These are phyloP conservation scores for Troglohyphantes excavatus DNA, from an alignment of 2,888 invertebrate genomes.

Conservation along the genomic window DNA sequence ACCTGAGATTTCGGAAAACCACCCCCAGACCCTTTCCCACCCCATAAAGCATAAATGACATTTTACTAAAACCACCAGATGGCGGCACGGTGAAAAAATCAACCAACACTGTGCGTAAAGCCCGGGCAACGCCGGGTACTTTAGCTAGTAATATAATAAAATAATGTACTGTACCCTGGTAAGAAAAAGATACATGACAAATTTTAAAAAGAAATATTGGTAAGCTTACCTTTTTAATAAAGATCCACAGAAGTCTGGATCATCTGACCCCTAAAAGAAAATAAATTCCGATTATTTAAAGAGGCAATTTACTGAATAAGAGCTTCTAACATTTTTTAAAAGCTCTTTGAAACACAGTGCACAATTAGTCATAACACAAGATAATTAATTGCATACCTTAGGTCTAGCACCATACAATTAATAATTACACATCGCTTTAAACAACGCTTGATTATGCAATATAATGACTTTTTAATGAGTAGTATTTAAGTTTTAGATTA, in stretches of 20 bases:
- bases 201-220: neutral
- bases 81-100: too few species aligned
- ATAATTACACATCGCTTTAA: constrained; percentile 18
- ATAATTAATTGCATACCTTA: constrained; percentile 39
- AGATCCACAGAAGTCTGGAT: neutral
- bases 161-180: too few species aligned
- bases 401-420: constrained; percentile 17
- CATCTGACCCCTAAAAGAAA: neutral
- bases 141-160: too few species aligned
- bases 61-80: too few species aligned
- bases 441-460: constrained; percentile 6
- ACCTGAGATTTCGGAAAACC: too few species aligned
- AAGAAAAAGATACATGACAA: too few species aligned
- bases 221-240: neutral
- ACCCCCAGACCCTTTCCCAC: too few species aligned
- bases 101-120: too few species aligned
- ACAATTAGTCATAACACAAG: constrained; percentile 35
- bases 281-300: neutral
- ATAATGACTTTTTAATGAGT: constrained; percentile 46
- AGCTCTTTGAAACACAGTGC: neutral
- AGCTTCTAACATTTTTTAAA: neutral
- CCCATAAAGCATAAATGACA: too few species aligned
- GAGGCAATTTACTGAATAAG: neutral
- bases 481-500: constrained; percentile 23
- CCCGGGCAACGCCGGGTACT: too few species aligned